Base-by-base conservation (phyloP, 2,113 vertebrate species). In the Chascanopsetta lugubris region DNA sequence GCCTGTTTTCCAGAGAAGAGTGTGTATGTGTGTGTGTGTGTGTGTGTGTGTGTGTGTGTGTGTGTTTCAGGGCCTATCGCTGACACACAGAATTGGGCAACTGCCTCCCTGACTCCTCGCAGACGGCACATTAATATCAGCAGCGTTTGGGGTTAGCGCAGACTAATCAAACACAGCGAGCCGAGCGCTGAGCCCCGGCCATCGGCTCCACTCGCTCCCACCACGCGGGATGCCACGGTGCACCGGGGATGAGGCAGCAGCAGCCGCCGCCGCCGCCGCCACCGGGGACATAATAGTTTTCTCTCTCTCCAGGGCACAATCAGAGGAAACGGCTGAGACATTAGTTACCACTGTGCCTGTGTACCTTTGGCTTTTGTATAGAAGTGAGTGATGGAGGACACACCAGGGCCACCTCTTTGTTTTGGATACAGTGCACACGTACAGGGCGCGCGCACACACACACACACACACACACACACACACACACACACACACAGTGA, bases 81-180 rank as follows among this genome's bases (percentile, higher is more conserved):
- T 86, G 88, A 87, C 79, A 63, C 68, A 63, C 58, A 70, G 36
- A 72, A 61, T 26, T 67, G 61, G 50, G 36, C 13, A 4, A 57
- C 26, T 60, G 64, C 46, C 57, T 67, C 51, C 56, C 6, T 15
- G 15, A 59, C 73, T 81, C 51, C 73, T 86, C 73, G 58, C n/a
- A 18, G 80, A 77, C 53, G 15, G 60, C 20, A 74, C 75, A 82
- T 87, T 87, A 88, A 89, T 88, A 87, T 80, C 83, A 57, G 57
- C 50, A 29, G 49, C 43, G 7, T 87, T 89, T 86, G 83, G 75
- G 81, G 80, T 87, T 82, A 82, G 71, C 82, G 50, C 68, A 61
- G 40, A 83, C 84, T 89, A 87, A 90, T 90, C 82, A 89, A 85
- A 90, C 81, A 80, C 48, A 63, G 85, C 7, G 82, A 90, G 82